These are phyloP conservation scores for Calyptommatus sinebrachiatus DNA, from an alignment of 2,113 vertebrate genomes.

Conservation along the genomic window DNA sequence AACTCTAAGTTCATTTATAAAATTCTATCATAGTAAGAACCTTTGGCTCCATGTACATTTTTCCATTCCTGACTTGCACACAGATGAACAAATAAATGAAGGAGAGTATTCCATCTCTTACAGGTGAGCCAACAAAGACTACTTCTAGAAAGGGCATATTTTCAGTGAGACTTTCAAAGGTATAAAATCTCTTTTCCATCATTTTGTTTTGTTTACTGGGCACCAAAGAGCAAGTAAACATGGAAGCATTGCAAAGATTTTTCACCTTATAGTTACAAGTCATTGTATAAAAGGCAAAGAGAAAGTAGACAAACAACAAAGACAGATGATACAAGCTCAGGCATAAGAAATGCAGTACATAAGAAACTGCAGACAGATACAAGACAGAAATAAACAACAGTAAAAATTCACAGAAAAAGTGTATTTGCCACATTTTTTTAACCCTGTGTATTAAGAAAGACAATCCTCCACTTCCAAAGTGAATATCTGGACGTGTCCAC, in stretches of 20 bases:
- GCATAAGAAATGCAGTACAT: background rate
- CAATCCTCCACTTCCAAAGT: background rate
- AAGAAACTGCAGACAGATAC: background rate
- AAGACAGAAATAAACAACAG: background rate
- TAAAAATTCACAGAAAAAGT: background rate
- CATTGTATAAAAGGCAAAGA: background rate
- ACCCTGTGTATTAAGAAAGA: background rate
- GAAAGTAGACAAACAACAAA: background rate
- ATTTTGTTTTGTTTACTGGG: background rate
- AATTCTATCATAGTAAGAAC: background rate
- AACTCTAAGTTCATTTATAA: background rate
- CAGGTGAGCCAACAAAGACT: background rate
- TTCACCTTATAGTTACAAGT: slow-evolving; percentile 3
- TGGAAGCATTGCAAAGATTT: background rate
- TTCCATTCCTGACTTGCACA: background rate
- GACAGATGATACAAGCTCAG: background rate
- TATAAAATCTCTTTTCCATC: background rate
- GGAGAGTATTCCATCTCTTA: background rate
- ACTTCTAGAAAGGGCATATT: background rate
- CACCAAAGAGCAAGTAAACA: background rate
- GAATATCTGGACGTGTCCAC: background rate
- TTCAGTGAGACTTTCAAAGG: background rate
- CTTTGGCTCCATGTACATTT: background rate
- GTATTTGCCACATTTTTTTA: background rate
- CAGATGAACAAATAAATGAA: background rate